Evolutionary conservation across 2,797 vertebrate genomes (phyloP), one percentile per base, ranked within the genome.

Genomic region (Ispidina lecontei): DNA sequence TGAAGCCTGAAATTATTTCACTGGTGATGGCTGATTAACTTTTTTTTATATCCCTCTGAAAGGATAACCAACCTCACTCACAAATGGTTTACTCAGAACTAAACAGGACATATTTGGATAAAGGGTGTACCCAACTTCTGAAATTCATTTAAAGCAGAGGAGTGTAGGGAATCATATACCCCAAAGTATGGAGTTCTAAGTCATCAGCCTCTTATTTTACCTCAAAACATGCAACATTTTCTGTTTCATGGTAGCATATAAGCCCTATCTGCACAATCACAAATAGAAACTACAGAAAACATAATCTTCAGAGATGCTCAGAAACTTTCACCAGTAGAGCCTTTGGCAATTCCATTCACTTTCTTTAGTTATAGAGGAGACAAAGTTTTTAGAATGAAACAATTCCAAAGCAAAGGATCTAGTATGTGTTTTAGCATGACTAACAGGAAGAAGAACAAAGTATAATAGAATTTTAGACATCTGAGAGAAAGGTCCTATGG

Each of bases 391-490:
- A 73, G 44, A 92, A 80, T 3, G 26, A 86, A 59, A 9, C 55
- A 86, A 73, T 72, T 86, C 16, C 44, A 73, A 51, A 75, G 68
- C 65, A 91, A 58, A 60, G 23, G 33, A 87, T 15, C 55, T 62
- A 58, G 74, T 7, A 31, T 0, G 3, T n/a, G 21, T 73, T 82
- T 92, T 49, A 70, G n/a, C 33, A 10, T 37, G 49, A 16, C 21
- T 89, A 62, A 80, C 46, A 77, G 28, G 73, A 73, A 82, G 33
- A 78, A 87, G 25, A 92, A 93, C 46, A 39, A 80, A 87, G 65
- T 47, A 44, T 82, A 89, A 63, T 6, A 62, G 52, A 78, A 95
- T 84, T n/a, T 63, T 81, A 91, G 41, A 58, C 19, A 74, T 46
- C 23, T 83, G 72, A 92, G 91, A 92, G 58, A 69, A 83, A 88